Evolutionary conservation across 2,797 vertebrate species (phyloP), one percentile per base, ranked within the genome.

Genomic region (Zenarchopterus dispar): DNA sequence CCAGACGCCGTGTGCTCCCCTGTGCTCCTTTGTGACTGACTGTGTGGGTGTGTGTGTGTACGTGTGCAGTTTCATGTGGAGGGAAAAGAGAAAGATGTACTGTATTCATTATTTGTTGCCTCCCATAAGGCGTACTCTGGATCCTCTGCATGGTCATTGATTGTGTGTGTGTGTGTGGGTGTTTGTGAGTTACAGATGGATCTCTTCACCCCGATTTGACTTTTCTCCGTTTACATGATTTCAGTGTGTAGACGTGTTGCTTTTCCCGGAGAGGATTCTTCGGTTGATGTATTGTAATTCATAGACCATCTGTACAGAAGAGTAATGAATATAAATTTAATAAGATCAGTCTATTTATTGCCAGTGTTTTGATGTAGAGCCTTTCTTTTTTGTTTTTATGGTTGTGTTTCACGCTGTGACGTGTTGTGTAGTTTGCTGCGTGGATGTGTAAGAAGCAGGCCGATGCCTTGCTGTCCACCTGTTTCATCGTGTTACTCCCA

Each of bases 311-410:
- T 94, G 92, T 94, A 93, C 91, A 94, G 92, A 94, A 89, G 78
- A 91, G 84, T 89, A 84, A 87, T 84, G 84, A 85, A 85, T 77
- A 86, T 90, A 85, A 88, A 87, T 89, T 87, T 81, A 86, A 85
- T 79, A 86, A 90, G 81, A 88, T 88, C 84, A 88, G 57, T 81
- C 61, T 94, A 94, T 94, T 94, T 94, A 94, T 93, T 93, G 89
- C 84, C 82, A 81, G 86, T 81, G 63, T 86, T 86, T 82, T 77
- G 66, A 86, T 24, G 73, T 80, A 71, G 82, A 83, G 56, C 73
- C 88, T 84, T 87, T 49, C 69, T 80, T 63, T 76, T 67, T 79
- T 58, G 78, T 89, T 92, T 84, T 89, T 78, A 88, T 82, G 86
- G 72, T 88, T 84, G 81, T 88, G 78, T 84, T 88, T 81, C 82